Percentiles rank a stretch among this genome's conserved stretches.
Evolutionary conservation across 2,888 invertebrate species (phyloP).

Genomic region (Andrena marginata): DNA sequence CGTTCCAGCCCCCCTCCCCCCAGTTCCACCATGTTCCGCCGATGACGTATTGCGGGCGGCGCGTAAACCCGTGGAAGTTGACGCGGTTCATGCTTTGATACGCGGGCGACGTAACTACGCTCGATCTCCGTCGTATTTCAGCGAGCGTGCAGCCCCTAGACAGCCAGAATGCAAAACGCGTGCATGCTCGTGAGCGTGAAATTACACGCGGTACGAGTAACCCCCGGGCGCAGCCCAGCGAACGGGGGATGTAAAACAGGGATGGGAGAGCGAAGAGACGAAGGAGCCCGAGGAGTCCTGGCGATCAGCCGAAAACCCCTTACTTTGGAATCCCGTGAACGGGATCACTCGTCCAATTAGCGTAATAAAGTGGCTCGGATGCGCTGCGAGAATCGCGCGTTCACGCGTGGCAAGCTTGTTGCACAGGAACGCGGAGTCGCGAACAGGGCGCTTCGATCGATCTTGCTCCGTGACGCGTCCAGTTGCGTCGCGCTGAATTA

Average conservation of each 20-base stretch:
- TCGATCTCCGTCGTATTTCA: slow-evolving; percentile 74
- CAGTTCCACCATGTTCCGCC: slow-evolving; percentile 31
- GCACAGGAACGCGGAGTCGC: neutral
- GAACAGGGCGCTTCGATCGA: neutral
- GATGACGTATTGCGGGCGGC: slow-evolving; percentile 42
- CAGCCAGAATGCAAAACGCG: slow-evolving; percentile 75
- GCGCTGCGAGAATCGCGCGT: slow-evolving; percentile 44
- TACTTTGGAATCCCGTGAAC: slow-evolving; percentile 67
- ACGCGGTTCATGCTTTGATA: slow-evolving; percentile 55
- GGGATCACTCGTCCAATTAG: slow-evolving; percentile 59
- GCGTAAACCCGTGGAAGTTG: slow-evolving; percentile 56
- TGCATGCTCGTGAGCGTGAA: slow-evolving; percentile 77
- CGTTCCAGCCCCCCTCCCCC: neutral
- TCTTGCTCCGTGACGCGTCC: no score
- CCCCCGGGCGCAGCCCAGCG: slow-evolving; percentile 7
- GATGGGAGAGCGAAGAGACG: neutral
- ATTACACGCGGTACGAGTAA: slow-evolving; percentile 74
- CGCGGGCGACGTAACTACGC: slow-evolving; percentile 62
- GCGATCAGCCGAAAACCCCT: slow-evolving; percentile 62
- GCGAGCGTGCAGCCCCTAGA: slow-evolving; percentile 66
- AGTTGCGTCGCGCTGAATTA: neutral
- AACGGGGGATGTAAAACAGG: neutral
- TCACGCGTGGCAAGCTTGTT: slow-evolving; percentile 34
- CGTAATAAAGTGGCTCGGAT: slow-evolving; percentile 65
- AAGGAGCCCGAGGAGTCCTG: neutral